Base-by-base conservation (phyloP, 2,888 invertebrate genomes). In the Apamea crenata region DNA sequence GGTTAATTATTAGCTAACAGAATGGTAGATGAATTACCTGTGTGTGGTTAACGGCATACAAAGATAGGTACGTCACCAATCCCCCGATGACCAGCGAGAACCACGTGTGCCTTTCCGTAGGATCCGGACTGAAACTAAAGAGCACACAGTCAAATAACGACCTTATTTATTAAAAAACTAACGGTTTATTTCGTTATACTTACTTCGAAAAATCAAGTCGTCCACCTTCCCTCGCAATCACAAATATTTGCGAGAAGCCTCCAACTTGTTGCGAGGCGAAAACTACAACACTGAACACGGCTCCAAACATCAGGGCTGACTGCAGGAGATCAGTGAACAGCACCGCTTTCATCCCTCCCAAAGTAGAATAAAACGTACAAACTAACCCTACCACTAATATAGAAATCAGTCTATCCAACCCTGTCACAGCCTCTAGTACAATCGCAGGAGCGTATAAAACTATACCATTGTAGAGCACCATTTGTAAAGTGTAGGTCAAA, bases 391-490 rank as follows among this genome's bases (percentile, higher is more conserved):
- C 98, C 1, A 97, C 97, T 78, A 99, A 93, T 87, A 99, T 98
- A 1, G 99, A 98, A 85, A 97, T 96, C 50, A 97, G 93, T 95
- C 98, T 97, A 82, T 97, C 97, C 14, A 99, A 95, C n/a, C 98
- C 98, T 1, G 99, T 99, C 53, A 99, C 98, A 3, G 99, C 98
- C 94, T 98, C 98, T 36, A 99, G 94, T 0, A 99, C 99, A 86
- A 99, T 97, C 0, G 99, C 98, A 3, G 99, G 99, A 0, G 99
- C 99, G 94, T 99, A 99, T 16, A 99, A 95, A 32, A 99, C 99
- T 89, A 99, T 98, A 1, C 99, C 98, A 97, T 98, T 99, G 90
- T 99, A 99, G 36, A 99, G 96, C 88, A 99, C 97, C 98, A 99
- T 98, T 96, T 99, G 99, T 66, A 99, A 91, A 76, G 98, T 98